These are phyloP conservation scores for Pogonus chalceus DNA, from an alignment of 1,140 invertebrate genomes.

Conservation along the genomic window DNA sequence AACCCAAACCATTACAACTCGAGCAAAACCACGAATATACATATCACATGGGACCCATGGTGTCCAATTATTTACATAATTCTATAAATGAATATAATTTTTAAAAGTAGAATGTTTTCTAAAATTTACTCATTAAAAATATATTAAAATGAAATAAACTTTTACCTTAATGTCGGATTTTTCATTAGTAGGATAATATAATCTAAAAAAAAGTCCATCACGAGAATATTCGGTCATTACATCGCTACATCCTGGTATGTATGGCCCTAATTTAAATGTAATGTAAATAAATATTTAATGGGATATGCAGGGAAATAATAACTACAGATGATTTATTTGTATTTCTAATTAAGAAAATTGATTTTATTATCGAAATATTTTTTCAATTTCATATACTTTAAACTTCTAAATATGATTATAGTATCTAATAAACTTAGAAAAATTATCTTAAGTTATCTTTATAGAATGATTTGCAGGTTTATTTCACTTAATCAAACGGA, in stretches of 20 bases:
- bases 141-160: slow-evolving; percentile 9
- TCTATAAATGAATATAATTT: too few relatives aligned
- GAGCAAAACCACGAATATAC: slow-evolving; percentile 45
- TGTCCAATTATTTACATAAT: slow-evolving; percentile 35
- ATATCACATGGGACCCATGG: slow-evolving; percentile 46
- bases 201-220: slow-evolving; percentile 33
- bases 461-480: too few relatives aligned
- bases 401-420: too few relatives aligned
- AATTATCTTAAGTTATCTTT: too few relatives aligned
- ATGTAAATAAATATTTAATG: too few relatives aligned
- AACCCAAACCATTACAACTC: slow-evolving; percentile 39
- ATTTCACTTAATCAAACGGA: too few relatives aligned
- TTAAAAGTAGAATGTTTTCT: slow-evolving; percentile 6
- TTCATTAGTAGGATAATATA: slow-evolving; percentile 37
- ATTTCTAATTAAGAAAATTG: too few relatives aligned
- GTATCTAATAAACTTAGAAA: too few relatives aligned
- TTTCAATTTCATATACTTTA: too few relatives aligned
- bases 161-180: slow-evolving; percentile 26
- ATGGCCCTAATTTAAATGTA: slow-evolving; percentile 34
- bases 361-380: too few relatives aligned
- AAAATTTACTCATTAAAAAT: background rate
- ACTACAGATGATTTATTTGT: too few relatives aligned
- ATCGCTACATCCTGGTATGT: slow-evolving; percentile 35
- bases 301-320: too few relatives aligned
- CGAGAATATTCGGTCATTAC: slow-evolving; percentile 35